phyloP scores from a whole-genome alignment of 2,888 invertebrate genomes.

The Neoitamus cyanurus region DNA sequence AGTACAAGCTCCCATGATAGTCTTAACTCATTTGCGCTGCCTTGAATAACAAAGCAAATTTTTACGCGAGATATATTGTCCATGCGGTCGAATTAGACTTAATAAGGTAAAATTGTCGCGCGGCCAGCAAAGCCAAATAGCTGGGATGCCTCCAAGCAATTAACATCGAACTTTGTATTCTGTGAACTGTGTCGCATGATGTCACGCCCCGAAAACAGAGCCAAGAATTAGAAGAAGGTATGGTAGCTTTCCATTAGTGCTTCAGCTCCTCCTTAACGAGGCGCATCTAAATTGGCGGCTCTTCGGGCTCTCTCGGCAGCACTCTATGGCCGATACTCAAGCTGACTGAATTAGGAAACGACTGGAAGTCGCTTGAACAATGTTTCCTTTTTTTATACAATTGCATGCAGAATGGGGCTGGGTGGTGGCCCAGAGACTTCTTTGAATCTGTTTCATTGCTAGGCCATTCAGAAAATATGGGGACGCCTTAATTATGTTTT shows the following conservation, averaged over 20 bases:
- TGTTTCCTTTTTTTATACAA: neutral
- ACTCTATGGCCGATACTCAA: neutral
- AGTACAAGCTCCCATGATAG: too few relatives aligned
- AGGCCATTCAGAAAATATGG: too few relatives aligned
- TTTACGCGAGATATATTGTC: neutral
- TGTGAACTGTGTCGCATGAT: slow-evolving; percentile 2
- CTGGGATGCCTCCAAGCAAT: neutral
- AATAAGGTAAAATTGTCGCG: slow-evolving; percentile 11
- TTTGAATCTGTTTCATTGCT: too few relatives aligned
- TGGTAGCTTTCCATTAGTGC: neutral
- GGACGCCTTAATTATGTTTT: too few relatives aligned
- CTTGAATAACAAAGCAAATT: neutral
- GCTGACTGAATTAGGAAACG: neutral
- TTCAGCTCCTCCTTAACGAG: neutral
- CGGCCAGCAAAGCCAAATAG: neutral
- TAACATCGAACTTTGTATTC: slow-evolving; percentile 16
- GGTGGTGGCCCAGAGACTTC: neutral
- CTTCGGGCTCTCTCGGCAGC: neutral
- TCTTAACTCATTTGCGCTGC: neutral
- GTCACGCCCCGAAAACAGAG: neutral
- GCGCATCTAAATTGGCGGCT: neutral
- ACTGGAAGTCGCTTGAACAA: neutral
- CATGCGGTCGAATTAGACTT: slow-evolving; percentile 14
- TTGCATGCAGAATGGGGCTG: too few relatives aligned
- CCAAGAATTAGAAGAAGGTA: neutral